Conservation (phyloP, 2,113 vertebrate species). For the Ciconia stormi region DNA sequence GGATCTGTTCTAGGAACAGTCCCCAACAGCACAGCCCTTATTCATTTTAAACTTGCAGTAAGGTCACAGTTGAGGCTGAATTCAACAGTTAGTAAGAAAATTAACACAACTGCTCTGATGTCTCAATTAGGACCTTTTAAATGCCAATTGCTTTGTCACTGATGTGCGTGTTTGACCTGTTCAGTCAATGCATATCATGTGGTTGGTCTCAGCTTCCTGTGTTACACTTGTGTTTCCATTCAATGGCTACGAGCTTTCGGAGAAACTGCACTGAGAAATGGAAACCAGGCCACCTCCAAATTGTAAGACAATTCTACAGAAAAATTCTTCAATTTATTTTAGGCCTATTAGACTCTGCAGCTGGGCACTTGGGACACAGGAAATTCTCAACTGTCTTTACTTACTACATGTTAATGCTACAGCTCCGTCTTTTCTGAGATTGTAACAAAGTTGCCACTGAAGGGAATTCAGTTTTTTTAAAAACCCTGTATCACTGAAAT, state of each 20-base stretch:
- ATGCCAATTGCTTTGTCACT: neutral
- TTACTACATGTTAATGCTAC: neutral
- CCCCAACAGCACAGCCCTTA: neutral
- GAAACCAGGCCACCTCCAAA: neutral
- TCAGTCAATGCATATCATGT: neutral
- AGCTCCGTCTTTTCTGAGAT: neutral
- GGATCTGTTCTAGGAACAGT: neutral
- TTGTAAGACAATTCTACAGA: neutral
- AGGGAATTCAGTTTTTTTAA: neutral
- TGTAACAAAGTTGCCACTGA: neutral
- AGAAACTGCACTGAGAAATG: neutral
- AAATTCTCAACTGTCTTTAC: neutral
- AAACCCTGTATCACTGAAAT: neutral
- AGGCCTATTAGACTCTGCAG: neutral
- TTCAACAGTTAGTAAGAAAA: neutral
- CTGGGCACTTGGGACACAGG: neutral
- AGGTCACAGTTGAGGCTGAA: neutral
- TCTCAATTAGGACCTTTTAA: neutral
- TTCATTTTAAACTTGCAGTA: neutral
- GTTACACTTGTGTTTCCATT: neutral
- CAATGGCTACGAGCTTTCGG: rapidly evolving
- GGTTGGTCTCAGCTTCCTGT: neutral
- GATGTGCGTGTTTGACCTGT: neutral
- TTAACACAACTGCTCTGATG: neutral
- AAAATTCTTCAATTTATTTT: neutral